Evolutionary conservation across 2,797 vertebrate species (phyloP).

Genomic region (Rhinatrema bivittatum): DNA sequence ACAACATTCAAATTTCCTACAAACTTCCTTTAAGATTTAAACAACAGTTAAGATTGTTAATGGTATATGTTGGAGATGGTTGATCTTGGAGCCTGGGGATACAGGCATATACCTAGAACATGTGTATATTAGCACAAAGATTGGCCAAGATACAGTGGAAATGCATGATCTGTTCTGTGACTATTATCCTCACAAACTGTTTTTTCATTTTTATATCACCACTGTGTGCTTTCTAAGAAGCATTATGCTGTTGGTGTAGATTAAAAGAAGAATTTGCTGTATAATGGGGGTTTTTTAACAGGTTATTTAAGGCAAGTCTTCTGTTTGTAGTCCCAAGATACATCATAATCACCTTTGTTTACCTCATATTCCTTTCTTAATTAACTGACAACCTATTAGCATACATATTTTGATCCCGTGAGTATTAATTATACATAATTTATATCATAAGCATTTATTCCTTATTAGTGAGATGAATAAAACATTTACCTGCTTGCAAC

Average conservation of each 20-base stretch:
- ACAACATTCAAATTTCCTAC: no score
- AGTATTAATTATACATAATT: slow-evolving; percentile 75
- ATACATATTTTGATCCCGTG: slow-evolving; percentile 59
- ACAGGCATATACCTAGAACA: no score
- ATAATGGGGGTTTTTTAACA: slow-evolving; percentile 40
- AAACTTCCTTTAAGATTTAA: no score
- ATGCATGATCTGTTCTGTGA: neutral
- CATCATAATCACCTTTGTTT: slow-evolving; percentile 73
- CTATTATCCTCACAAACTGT: slow-evolving; percentile 10
- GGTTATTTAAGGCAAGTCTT: slow-evolving; percentile 62
- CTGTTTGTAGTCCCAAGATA: slow-evolving; percentile 67
- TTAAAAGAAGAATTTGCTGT: slow-evolving; percentile 39
- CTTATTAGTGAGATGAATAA: slow-evolving; percentile 64
- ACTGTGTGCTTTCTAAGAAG: slow-evolving; percentile 19
- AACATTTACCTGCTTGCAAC: slow-evolving; percentile 70
- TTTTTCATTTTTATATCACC: slow-evolving; percentile 17
- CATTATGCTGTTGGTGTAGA: slow-evolving; percentile 23
- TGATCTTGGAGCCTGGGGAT: no score
- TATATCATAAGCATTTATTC: slow-evolving; percentile 69
- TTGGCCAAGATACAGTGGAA: no score
- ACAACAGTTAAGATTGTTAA: no score
- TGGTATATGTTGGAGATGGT: no score
- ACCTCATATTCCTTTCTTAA: slow-evolving; percentile 66
- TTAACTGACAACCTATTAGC: slow-evolving; percentile 72
- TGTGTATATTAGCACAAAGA: no score